Evolutionary conservation across 2,113 vertebrate genomes (phyloP).

Genomic region (Furnarius figulus): DNA sequence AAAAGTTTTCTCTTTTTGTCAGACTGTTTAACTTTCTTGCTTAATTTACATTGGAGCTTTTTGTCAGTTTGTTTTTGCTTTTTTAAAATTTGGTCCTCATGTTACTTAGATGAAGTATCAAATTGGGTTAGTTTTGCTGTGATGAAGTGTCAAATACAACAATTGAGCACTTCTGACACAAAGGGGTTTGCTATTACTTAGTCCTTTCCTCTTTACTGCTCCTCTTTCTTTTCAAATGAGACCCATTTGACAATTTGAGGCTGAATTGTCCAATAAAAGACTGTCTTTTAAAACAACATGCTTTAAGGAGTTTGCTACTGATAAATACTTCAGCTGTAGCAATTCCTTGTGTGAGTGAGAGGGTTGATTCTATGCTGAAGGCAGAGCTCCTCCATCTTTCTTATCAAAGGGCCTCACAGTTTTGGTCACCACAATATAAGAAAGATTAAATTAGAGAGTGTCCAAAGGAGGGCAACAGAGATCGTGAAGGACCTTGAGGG

Average conservation of each 20-base stretch:
- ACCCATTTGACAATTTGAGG: not conserved
- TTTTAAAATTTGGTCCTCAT: not conserved
- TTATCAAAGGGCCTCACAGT: not conserved
- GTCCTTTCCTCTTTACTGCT: not conserved
- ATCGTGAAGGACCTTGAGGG: not conserved
- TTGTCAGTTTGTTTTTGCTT: not conserved
- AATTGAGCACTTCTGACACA: not conserved
- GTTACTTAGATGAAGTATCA: not conserved
- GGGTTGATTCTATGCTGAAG: not conserved
- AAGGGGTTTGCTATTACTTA: not conserved
- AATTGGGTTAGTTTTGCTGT: not conserved
- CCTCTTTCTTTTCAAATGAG: not conserved
- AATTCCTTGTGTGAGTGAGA: not conserved
- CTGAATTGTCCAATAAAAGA: not conserved
- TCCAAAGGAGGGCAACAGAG: not conserved
- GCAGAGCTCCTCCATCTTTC: not conserved
- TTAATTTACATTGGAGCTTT: not conserved
- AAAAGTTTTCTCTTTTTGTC: not conserved
- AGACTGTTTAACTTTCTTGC: not conserved
- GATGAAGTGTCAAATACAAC: not conserved
- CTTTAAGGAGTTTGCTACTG: not conserved
- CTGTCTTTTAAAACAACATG: not conserved
- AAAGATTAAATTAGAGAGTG: not conserved
- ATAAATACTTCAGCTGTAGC: not conserved
- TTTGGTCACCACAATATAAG: not conserved